Conservation (phyloP, 2,797 vertebrate genomes). For the Megaceryle alcyon region DNA sequence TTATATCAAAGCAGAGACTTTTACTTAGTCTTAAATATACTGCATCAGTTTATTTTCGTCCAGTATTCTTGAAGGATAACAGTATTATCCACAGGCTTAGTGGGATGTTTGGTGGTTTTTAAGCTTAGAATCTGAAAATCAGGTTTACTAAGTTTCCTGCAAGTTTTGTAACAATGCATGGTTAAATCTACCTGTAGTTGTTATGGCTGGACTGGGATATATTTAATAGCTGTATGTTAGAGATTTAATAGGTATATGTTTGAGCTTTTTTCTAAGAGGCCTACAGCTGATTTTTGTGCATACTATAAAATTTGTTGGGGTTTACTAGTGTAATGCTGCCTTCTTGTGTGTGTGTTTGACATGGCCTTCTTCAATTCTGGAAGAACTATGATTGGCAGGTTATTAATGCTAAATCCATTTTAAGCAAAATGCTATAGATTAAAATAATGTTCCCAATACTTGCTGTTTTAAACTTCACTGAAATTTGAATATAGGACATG, state of each 20-base stretch:
- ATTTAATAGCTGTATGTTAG: neutral
- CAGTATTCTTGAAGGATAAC: neutral
- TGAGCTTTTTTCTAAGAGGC: neutral
- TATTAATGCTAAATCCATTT: neutral
- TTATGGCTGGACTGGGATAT: neutral
- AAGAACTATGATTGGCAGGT: neutral
- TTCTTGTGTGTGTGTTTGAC: neutral
- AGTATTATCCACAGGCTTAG: neutral
- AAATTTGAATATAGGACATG: neutral
- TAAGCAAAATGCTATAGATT: neutral
- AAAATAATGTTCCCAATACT: neutral
- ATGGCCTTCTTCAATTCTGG: neutral
- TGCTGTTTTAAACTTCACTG: neutral
- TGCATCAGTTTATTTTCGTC: neutral
- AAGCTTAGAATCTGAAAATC: neutral
- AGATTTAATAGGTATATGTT: neutral
- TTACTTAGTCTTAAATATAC: neutral
- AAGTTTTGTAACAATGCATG: neutral
- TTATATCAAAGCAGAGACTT: neutral
- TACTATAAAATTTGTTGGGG: neutral
- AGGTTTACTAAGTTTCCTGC: neutral
- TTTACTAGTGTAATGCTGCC: neutral
- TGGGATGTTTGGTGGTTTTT: neutral
- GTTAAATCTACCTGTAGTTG: neutral
- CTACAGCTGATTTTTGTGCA: neutral